phyloP scores from a whole-genome alignment of 2,888 invertebrate genomes.

The Glyphotaelius pellucidus region DNA sequence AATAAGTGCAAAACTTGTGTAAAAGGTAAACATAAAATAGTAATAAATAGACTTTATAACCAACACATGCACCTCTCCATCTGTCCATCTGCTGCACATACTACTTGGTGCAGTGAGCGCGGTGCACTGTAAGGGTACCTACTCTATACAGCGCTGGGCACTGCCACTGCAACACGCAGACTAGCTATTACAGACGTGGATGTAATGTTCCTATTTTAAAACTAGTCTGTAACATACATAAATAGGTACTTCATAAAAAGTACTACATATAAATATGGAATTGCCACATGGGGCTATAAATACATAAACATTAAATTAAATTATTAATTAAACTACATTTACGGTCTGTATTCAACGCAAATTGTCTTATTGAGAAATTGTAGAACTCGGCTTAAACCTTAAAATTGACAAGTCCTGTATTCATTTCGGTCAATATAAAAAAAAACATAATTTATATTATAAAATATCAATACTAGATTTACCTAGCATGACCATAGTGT shows the following conservation, averaged over 20 bases:
- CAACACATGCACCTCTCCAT: slow-evolving; percentile 5
- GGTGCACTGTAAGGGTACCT: not conserved
- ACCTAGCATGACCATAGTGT: slow-evolving; percentile 63
- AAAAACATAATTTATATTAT: slow-evolving; percentile 39
- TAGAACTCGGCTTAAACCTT: slow-evolving; percentile 23
- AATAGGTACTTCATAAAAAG: slow-evolving; percentile 58
- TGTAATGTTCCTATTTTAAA: slow-evolving; percentile 76
- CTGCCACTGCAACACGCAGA: slow-evolving; percentile 40
- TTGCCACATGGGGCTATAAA: slow-evolving; percentile 59
- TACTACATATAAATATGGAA: slow-evolving; percentile 51
- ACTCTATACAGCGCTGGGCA: not conserved
- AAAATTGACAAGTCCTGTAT: slow-evolving; percentile 33
- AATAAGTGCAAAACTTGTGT: slow-evolving; percentile 27
- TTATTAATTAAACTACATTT: slow-evolving; percentile 53
- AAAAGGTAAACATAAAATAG: slow-evolving; percentile 39
- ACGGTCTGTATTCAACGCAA: slow-evolving; percentile 53
- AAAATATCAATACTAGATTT: slow-evolving; percentile 60
- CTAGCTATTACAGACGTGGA: slow-evolving; percentile 56
- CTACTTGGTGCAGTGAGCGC: not conserved
- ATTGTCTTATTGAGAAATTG: slow-evolving; percentile 24
- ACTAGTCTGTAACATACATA: slow-evolving; percentile 70
- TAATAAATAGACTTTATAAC: slow-evolving; percentile 10
- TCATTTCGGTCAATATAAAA: slow-evolving; percentile 19
- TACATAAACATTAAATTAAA: slow-evolving; percentile 54
- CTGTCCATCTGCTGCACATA: slow-evolving; percentile 23